phyloP scores from a whole-genome alignment of 2,113 vertebrate genomes.

The Rafetus swinhoei region DNA sequence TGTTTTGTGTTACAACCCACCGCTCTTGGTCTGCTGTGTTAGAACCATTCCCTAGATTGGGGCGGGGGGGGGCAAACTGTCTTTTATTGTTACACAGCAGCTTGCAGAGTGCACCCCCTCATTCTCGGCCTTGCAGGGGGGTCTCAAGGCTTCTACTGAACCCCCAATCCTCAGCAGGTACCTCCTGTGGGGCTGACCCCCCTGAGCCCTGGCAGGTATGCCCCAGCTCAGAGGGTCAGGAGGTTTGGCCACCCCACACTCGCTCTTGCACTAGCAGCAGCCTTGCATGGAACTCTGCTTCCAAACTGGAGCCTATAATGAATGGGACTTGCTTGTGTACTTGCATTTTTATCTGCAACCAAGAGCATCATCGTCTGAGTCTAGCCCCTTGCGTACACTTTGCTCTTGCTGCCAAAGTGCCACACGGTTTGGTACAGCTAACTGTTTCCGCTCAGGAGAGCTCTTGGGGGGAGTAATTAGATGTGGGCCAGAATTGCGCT shows the following conservation, averaged over 20 bases:
- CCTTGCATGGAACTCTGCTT: background rate
- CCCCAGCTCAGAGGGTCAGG: too few relatives aligned
- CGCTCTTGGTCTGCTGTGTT: background rate
- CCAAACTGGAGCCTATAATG: background rate
- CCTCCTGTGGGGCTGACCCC: too few relatives aligned
- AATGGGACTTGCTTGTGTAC: fast-evolving
- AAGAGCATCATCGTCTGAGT: conserved; percentile 42
- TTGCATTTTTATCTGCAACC: background rate
- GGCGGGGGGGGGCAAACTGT: too few relatives aligned
- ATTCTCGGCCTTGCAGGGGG: too few relatives aligned
- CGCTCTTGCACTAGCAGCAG: background rate
- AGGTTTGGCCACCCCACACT: too few relatives aligned
- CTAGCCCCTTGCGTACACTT: conserved; percentile 67
- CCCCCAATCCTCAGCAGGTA: too few relatives aligned
- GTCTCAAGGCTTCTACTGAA: too few relatives aligned
- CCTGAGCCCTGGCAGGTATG: too few relatives aligned
- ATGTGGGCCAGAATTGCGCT: conserved; percentile 16
- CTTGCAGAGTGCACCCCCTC: too few relatives aligned
- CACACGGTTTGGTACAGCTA: conserved; percentile 1
- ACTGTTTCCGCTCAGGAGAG: background rate
- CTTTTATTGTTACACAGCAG: too few relatives aligned
- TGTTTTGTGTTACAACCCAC: background rate
- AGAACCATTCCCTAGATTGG: background rate
- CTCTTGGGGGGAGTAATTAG: background rate
- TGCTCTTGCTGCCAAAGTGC: conserved; percentile 59